Evolutionary conservation across 2,797 vertebrate species (phyloP).

Genomic region (Cercopithecus petaurista): DNA sequence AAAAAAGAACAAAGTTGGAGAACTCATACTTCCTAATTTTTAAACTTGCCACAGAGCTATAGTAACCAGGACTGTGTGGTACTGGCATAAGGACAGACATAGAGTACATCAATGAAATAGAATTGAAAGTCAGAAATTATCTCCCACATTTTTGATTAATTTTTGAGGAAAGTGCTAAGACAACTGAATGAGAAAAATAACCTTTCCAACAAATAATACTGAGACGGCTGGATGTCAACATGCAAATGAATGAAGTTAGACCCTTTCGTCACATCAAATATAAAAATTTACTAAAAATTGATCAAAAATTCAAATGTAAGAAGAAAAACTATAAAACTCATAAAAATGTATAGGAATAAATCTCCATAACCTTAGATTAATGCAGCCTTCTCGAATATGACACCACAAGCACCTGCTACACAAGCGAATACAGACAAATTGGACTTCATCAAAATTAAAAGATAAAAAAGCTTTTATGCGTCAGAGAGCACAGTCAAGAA

Average conservation of each 20-base stretch:
- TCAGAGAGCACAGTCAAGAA: neutral
- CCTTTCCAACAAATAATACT: neutral
- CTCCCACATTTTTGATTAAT: neutral
- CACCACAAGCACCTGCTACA: neutral
- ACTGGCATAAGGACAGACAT: neutral
- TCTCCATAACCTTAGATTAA: neutral
- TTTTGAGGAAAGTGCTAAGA: neutral
- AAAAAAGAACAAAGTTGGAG: neutral
- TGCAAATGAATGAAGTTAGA: neutral
- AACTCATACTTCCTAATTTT: neutral
- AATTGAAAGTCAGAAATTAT: neutral
- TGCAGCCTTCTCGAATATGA: neutral
- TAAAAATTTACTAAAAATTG: neutral
- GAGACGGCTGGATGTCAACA: neutral
- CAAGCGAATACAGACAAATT: neutral
- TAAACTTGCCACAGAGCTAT: neutral
- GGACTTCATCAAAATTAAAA: neutral
- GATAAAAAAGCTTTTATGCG: neutral
- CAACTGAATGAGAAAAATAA: neutral
- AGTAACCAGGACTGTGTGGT: neutral
- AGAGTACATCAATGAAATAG: neutral
- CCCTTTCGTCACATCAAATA: neutral
- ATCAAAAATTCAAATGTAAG: neutral
- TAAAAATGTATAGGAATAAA: neutral
- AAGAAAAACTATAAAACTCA: neutral